Percentiles rank a stretch among this genome's conserved stretches.
Conservation (phyloP, 2,888 invertebrate species). For the Cryptops parisi region DNA sequence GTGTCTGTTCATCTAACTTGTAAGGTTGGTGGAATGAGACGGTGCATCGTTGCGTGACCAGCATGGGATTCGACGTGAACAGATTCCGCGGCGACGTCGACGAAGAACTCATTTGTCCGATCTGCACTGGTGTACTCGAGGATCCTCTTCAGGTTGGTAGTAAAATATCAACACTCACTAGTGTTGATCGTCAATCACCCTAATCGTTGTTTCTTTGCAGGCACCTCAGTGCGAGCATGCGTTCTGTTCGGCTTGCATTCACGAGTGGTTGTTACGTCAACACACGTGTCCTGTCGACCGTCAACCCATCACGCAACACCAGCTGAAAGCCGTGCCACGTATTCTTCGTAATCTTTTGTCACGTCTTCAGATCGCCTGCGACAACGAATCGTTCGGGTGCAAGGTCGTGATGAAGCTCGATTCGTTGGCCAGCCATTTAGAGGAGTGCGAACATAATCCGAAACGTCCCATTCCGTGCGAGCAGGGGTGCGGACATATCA, state of each 20-base stretch:
- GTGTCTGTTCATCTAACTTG: too few species aligned
- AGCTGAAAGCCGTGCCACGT: conserved; percentile 79
- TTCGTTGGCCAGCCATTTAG: conserved; percentile 60
- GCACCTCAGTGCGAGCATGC: conserved; percentile 93
- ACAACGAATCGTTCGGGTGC: conserved; percentile 80
- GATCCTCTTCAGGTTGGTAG: conserved; percentile 74
- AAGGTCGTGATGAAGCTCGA: conserved; percentile 72
- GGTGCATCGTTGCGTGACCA: too few species aligned
- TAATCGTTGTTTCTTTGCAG: conserved; percentile 37
- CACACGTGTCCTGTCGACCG: conserved; percentile 91
- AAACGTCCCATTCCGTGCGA: conserved; percentile 87
- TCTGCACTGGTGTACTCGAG: conserved; percentile 88
- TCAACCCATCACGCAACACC: conserved; percentile 72
- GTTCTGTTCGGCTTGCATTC: conserved; percentile 81
- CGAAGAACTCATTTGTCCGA: conserved; percentile 91
- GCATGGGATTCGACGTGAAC: conserved; percentile 90
- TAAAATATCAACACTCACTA: background rate
- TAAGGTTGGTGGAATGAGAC: too few species aligned
- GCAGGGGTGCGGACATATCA: conserved; percentile 81
- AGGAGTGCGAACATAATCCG: conserved; percentile 88
- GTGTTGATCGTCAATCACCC: background rate
- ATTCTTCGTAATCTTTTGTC: conserved; percentile 83
- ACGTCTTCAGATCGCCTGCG: conserved; percentile 76
- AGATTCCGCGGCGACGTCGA: conserved; percentile 92
- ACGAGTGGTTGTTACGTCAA: conserved; percentile 86